Evolutionary conservation across 2,888 invertebrate species (phyloP), one percentile per base, ranked within the genome.

Genomic region (Hirtodrosophila alboralis): DNA sequence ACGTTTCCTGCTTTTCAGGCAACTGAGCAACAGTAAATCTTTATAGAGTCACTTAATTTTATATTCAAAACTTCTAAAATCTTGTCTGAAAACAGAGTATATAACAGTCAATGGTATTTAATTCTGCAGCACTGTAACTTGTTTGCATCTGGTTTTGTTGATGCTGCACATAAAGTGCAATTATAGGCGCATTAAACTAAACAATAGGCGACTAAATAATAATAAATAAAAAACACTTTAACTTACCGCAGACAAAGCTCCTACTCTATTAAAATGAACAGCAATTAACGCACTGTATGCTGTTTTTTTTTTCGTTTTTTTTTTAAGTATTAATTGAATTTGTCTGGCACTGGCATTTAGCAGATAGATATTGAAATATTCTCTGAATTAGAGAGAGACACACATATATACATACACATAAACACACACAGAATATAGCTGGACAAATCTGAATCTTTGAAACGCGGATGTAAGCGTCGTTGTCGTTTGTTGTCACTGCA

Each of bases 131-230:
- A n/a, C n/a, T n/a, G n/a, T n/a, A n/a, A n/a, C n/a, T n/a, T n/a
- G n/a, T 57, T 62, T 57, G 65, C 70, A 69, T 68, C 45, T 44
- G 10, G 36, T 52, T 21, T 54, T 13, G 53, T 51, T 56, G 73
- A 53, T 64, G 71, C 68, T 57, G 78, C 78, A 75, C 72, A 83
- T 75, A 72, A 77, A 77, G 62, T 65, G 72, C 84, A 79, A 80
- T 79, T 79, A 84, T 72, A 72, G 53, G 18, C 62, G 60, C 69
- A 72, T 79, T 64, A 75, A 74, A 67, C 43, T 43, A 14, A 61
- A 53, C 31, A 30, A 41, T 30, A 58, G 26, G 14, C 36, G 27
- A 65, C 54, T 48, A 51, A 70, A 70, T 60, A 70, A 60, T 70
- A 70, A 54, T 30, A 26, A 70, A 38, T 70, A 47, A 40, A 66